Base-by-base conservation (phyloP, 2,888 invertebrate genomes). In the Rapana venosa region DNA sequence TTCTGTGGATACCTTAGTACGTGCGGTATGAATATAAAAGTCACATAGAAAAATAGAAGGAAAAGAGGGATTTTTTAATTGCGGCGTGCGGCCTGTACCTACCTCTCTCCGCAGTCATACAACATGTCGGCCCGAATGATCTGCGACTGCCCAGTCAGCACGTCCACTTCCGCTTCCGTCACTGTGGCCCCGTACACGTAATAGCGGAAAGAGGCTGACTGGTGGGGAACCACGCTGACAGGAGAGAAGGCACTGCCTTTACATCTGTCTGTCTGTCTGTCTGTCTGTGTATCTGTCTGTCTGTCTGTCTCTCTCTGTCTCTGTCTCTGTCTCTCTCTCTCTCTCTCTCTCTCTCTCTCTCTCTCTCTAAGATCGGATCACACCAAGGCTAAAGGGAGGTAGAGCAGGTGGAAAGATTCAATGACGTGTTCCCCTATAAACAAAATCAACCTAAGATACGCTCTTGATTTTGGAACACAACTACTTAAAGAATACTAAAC, bases 121-220 rank as follows among this genome's bases (percentile, higher is more conserved):
- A 95, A 91, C 17, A 96, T 93, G 91, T 96, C 96, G 11, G 94
- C 93, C 66, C 96, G 92, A n/a, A 90, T 92, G 83, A 96, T 94
- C 92, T 95, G 93, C 87, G 93, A 94, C 94, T 98, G 97, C 26
- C 98, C 98, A 0, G 98, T 98, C 47, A 98, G 96, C 20, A 98
- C 96, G 95, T 98, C 98, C 0, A 98, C 95, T 96, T 98, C 98
- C 0, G 98, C 97, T 96, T 98, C 98, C 1, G 95, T 92, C 77
- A 95, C 94, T 8, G 95, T 94, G 22, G 95, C 95, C 6, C 95
- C 96, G 93, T 96, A 96, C 61, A 95, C 93, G 90, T 94, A 94
- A 91, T 96, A 96, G 15, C 66, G 87, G 85, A 74, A 88, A 11
- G n/a, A 56, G 17, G 56, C 32, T 17, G n/a, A 36, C 32, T 90